A percentile compares a stretch with the other conserved stretches of the same genome.
Conservation (phyloP, 2,888 invertebrate genomes). For the Trachelus troglodyta region DNA sequence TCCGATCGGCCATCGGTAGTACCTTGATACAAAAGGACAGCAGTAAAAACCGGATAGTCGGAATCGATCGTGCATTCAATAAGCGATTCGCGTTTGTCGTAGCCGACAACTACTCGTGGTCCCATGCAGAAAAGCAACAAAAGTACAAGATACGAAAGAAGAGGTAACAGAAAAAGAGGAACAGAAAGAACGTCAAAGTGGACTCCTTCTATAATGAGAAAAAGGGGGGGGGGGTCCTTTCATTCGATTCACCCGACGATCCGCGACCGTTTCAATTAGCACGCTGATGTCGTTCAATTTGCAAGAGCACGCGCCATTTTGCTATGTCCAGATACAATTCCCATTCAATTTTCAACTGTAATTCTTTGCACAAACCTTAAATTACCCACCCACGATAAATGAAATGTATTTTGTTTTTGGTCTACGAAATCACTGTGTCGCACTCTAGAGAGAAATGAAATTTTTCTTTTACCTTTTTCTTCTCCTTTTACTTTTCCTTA, state of each 20-base stretch:
- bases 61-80: constrained; percentile 46
- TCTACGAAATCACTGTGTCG: neutral
- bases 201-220: neutral
- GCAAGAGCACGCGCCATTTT: neutral
- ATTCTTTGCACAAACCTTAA: neutral
- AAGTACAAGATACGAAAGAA: constrained; percentile 24
- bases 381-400: neutral
- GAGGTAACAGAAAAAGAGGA: neutral
- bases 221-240: neutral
- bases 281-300: neutral
- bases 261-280: neutral
- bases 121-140: neutral
- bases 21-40: neutral
- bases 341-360: neutral
- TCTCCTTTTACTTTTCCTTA: neutral
- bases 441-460: neutral
- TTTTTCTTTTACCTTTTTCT: neutral
- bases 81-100: constrained; percentile 40
- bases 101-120: neutral
- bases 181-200: neutral
- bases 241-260: neutral
- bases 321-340: neutral
- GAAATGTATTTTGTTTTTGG: neutral
- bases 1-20: neutral
- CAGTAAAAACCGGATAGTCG: constrained; percentile 10